Percentiles rank a stretch among this genome's conserved stretches.
These are phyloP conservation scores for Aeoliscus strigatus DNA, from an alignment of 2,797 vertebrate species.

Conservation along the genomic window DNA sequence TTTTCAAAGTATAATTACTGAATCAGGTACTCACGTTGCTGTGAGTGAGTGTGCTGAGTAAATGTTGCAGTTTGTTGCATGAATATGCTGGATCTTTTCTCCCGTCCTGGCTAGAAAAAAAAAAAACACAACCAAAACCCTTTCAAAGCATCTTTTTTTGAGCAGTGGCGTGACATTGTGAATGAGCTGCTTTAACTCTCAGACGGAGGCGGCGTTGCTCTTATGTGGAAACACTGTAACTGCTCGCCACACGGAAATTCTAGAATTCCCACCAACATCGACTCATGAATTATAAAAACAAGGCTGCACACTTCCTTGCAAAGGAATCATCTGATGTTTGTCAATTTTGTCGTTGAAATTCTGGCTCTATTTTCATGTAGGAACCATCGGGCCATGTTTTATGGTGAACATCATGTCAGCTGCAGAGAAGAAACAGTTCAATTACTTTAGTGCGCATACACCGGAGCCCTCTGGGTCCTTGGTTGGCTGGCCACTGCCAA, in stretches of 20 bases:
- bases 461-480: slow-evolving; percentile 57
- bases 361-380: slow-evolving; percentile 53
- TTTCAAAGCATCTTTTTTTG: slow-evolving; percentile 33
- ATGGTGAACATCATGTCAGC: slow-evolving; percentile 26
- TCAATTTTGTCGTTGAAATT: slow-evolving; percentile 49
- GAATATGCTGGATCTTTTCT: slow-evolving; percentile 25
- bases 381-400: slow-evolving; percentile 41
- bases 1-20: no score
- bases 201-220: slow-evolving; percentile 28
- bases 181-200: slow-evolving; percentile 33
- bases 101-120: slow-evolving; percentile 16
- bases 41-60: slow-evolving; percentile 10
- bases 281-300: slow-evolving; percentile 56
- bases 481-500: slow-evolving; percentile 53
- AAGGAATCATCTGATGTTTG: slow-evolving; percentile 39
- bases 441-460: no score
- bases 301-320: slow-evolving; percentile 42
- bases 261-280: slow-evolving; percentile 44
- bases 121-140: neutral
- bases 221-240: slow-evolving; percentile 44
- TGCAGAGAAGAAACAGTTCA: slow-evolving; percentile 43
- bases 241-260: slow-evolving; percentile 38
- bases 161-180: slow-evolving; percentile 32
- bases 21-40: no score
- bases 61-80: slow-evolving; percentile 22